Percentiles rank a stretch among this genome's conserved stretches.
Evolutionary conservation across 2,797 vertebrate genomes (phyloP).

Genomic region (Rallus crepitans): DNA sequence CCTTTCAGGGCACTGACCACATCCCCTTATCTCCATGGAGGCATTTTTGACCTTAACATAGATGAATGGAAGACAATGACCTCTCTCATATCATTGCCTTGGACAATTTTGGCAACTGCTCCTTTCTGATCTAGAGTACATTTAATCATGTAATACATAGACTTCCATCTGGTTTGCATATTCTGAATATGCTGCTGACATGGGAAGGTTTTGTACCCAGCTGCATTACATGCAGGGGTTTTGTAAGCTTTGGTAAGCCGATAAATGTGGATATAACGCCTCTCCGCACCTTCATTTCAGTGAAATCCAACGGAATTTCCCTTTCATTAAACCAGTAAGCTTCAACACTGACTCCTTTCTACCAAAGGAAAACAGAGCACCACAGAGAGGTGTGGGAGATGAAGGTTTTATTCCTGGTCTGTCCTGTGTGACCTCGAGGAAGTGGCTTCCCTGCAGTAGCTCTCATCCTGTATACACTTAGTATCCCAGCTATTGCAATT

Average conservation of each 20-base stretch:
- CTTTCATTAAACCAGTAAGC: neutral
- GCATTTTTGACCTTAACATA: neutral
- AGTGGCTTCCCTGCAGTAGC: neutral
- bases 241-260: neutral
- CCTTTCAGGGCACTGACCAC: neutral
- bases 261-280: neutral
- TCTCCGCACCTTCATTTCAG: neutral
- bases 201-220: neutral
- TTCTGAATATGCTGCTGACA: conserved; percentile 6
- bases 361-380: neutral
- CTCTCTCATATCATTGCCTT: neutral
- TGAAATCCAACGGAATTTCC: neutral
- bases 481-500: neutral
- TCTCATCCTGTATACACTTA: neutral
- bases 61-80: neutral
- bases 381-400: neutral
- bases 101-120: neutral
- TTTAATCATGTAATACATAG: neutral
- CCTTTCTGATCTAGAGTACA: neutral
- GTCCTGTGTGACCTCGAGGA: conserved; percentile 10
- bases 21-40: conserved; percentile 4
- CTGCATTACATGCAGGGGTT: neutral
- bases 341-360: neutral
- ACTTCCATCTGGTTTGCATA: conserved; percentile 8
- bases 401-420: conserved; percentile 6